These are phyloP conservation scores for Aromia moschata DNA, from an alignment of 2,888 invertebrate genomes.

Conservation along the genomic window DNA sequence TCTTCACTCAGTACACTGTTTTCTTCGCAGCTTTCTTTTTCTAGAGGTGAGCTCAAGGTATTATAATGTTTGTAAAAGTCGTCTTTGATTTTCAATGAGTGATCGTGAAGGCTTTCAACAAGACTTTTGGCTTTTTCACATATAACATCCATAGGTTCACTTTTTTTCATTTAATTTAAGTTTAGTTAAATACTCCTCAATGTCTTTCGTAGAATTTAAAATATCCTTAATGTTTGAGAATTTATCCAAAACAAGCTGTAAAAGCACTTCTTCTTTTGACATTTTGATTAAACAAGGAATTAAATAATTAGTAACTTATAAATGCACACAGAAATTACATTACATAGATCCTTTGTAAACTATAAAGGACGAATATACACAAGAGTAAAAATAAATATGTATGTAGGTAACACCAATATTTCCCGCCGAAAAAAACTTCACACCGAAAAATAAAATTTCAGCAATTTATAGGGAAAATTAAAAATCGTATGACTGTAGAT, in stretches of 20 bases:
- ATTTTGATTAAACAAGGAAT: constrained; percentile 13
- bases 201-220: constrained; percentile 30
- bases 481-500: too few species aligned
- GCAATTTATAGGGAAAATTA: too few species aligned
- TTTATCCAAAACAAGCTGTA: constrained; percentile 36
- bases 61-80: constrained; percentile 38
- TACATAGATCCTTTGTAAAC: not conserved
- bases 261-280: constrained; percentile 26
- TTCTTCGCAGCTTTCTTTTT: constrained; percentile 13
- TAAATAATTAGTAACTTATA: too few species aligned
- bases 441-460: too few species aligned
- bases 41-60: constrained; percentile 4
- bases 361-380: not conserved
- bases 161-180: constrained; percentile 31
- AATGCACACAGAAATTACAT: not conserved
- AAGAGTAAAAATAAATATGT: not conserved
- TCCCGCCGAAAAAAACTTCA: not conserved
- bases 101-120: constrained; percentile 34
- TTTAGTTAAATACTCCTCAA: constrained; percentile 27
- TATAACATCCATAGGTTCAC: constrained; percentile 26
- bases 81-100: constrained; percentile 33
- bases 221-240: constrained; percentile 35
- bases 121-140: constrained; percentile 39
- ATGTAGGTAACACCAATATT: not conserved
- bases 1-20: not conserved